A percentile compares a stretch with the other conserved stretches of the same genome.
These are phyloP conservation scores for Campoletis raptor DNA, from an alignment of 2,888 invertebrate species.

Conservation along the genomic window DNA sequence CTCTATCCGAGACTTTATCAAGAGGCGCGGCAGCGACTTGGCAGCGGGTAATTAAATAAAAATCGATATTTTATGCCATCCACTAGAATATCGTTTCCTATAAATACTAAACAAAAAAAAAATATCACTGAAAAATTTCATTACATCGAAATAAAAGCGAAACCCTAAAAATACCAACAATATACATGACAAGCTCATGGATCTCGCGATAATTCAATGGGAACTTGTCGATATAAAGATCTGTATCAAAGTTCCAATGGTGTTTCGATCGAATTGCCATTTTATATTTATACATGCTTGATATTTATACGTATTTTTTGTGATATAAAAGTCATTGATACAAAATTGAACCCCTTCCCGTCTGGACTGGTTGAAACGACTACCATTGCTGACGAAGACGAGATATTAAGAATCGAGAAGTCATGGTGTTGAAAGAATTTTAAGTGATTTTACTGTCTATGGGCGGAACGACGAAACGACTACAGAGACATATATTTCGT, in stretches of 20 bases:
- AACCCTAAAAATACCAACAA: background rate
- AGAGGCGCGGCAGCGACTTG: background rate
- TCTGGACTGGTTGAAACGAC: slow-evolving; percentile 14
- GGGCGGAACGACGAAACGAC: slow-evolving; percentile 37
- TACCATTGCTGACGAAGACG: slow-evolving; percentile 37
- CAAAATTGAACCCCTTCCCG: slow-evolving; percentile 34
- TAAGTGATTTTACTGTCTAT: slow-evolving; percentile 59
- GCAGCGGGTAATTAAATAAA: slow-evolving; percentile 28
- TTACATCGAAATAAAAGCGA: background rate
- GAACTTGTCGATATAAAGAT: slow-evolving; percentile 2
- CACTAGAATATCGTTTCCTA: slow-evolving; percentile 14
- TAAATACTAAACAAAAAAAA: slow-evolving; percentile 21
- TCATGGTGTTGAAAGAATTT: slow-evolving; percentile 60
- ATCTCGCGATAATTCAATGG: background rate
- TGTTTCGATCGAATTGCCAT: slow-evolving; percentile 52
- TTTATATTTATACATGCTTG: slow-evolving; percentile 49
- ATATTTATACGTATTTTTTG: slow-evolving; percentile 31
- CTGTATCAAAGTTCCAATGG: slow-evolving; percentile 9
- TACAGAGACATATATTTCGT: background rate
- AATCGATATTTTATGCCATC: slow-evolving; percentile 21
- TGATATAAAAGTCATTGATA: slow-evolving; percentile 57
- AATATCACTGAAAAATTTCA: slow-evolving; percentile 5
- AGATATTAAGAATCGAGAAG: slow-evolving; percentile 36
- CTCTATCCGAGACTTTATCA: slow-evolving; percentile 18
- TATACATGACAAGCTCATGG: slow-evolving; percentile 5